Conservation (phyloP, 2,888 invertebrate genomes). For the Tipula helvola region DNA sequence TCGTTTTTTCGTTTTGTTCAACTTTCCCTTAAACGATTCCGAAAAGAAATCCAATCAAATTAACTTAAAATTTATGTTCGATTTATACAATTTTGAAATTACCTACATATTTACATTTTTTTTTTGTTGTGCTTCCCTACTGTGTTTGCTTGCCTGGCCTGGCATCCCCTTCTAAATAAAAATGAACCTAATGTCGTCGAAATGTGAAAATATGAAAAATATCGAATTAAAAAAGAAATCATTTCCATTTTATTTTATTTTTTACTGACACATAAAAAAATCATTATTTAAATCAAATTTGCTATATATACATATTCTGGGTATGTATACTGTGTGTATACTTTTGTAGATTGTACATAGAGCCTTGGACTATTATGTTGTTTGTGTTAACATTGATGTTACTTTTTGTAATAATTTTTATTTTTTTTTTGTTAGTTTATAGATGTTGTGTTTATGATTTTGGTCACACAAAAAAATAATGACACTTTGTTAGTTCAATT, state of each 20-base stretch:
- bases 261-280: neutral
- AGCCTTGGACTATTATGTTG: neutral
- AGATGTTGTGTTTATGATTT: neutral
- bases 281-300: neutral
- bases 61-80: neutral
- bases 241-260: neutral
- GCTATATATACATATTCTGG: neutral
- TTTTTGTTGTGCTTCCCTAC: neutral
- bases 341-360: neutral
- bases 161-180: neutral
- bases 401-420: neutral
- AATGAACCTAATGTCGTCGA: neutral
- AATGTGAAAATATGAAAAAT: neutral
- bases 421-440: neutral
- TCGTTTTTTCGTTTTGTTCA: neutral
- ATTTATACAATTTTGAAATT: neutral
- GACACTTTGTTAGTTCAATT: conserved; percentile 4
- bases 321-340: neutral
- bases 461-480: conserved; percentile 4
- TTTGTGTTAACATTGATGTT: neutral
- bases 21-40: neutral
- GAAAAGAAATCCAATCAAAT: neutral
- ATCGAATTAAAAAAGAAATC: neutral
- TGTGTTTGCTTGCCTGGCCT: neutral
- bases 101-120: neutral